Evolutionary conservation across 2,797 vertebrate genomes (phyloP), one percentile per base, ranked within the genome.

Genomic region (Zalophus californianus): DNA sequence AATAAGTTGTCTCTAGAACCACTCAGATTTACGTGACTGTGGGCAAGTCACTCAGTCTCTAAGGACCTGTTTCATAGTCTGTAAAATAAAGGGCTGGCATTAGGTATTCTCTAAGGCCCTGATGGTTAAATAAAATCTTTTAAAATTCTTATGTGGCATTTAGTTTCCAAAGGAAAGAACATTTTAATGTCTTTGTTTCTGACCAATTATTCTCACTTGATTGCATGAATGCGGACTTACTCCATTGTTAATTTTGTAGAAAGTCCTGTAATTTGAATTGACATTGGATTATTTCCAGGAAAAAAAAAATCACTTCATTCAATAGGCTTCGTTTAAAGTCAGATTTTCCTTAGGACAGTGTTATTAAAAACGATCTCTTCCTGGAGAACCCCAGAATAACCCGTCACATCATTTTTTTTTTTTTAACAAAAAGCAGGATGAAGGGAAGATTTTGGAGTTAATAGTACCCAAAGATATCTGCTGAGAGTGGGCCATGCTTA

Each of bases 111-210:
- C 48, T 91, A 60, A 90, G 91, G 32, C 15, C 32, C 32, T 54
- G 72, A n/a, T 79, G 32, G 23, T 32, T 87, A 90, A 95, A 91
- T 50, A 94, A 48, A 93, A 38, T 77, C 58, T 79, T 89, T 87
- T 72, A 20, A 77, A 91, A 38, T 95, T 96, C 48, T 90, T 78
- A 73, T 0, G 8, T 85, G 82, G 32, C 60, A 54, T 94, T 94
- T 92, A 75, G 48, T 95, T 97, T 95, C 91, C 62, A 66, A 91
- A 92, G 82, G 66, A 94, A 95, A 82, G 66, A 84, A 32, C 35
- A 64, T 91, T 88, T 91, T 83, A 92, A 50, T 88, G 88, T 93
- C 72, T 97, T 96, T 96, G 90, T 96, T 97, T 95, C 62, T 90
- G 18, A 54, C 54, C 83, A 86, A 72, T 96, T 94, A 90, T 96